Conservation (phyloP, 2,113 vertebrate species). For the Hippocampus abdominalis region DNA sequence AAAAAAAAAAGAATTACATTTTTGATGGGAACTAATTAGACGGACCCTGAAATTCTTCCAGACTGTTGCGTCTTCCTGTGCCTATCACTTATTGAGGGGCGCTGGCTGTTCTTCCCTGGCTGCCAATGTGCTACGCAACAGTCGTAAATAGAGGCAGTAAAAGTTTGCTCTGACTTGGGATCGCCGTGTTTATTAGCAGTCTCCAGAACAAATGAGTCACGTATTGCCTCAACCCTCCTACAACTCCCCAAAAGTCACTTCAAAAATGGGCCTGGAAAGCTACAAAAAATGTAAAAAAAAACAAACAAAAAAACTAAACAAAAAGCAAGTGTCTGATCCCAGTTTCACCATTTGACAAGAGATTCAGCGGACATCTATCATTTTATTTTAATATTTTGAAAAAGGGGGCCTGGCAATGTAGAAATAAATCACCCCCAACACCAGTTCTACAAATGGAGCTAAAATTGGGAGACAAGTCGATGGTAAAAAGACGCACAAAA, state of each 20-base stretch:
- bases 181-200: background rate
- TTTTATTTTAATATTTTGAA: background rate
- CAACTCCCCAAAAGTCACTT: background rate
- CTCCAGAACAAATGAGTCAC: background rate
- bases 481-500: background rate
- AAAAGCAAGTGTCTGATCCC: no score
- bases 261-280: background rate
- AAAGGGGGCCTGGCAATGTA: background rate
- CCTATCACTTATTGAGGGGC: slow-evolving; percentile 67
- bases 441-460: background rate
- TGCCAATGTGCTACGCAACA: background rate
- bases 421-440: background rate
- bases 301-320: no score
- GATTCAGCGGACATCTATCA: background rate
- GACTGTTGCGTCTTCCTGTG: slow-evolving; percentile 60
- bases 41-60: slow-evolving; percentile 62
- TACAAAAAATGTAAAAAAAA: no score
- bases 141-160: background rate
- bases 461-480: background rate
- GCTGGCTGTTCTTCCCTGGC: slow-evolving; percentile 62
- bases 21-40: slow-evolving; percentile 81
- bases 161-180: background rate
- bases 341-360: no score
- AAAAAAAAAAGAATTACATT: slow-evolving; percentile 63
- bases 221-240: background rate